Base-by-base conservation (phyloP, 2,113 vertebrate species). In the Passer domesticus region DNA sequence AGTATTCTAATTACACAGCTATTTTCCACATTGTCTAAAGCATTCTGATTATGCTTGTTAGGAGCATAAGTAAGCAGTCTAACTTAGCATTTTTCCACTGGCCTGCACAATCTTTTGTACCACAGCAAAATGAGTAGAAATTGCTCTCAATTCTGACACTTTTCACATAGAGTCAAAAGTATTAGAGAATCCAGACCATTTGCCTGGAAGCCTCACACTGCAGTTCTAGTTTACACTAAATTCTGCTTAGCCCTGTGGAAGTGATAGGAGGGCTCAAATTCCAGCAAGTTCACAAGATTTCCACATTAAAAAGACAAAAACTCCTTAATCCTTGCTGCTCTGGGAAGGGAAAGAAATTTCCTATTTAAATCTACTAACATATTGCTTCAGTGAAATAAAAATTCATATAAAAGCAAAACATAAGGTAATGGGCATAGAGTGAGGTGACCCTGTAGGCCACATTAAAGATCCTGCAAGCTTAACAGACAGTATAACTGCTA, bases 11-110 rank as follows among this genome's bases (percentile, higher is more conserved):
- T 91, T 90, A 72, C 4, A 23, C 68, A 70, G 93, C 76, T 93
- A 72, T 94, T 95, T 90, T 89, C 76, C 4, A 3, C 92, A 97
- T 72, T 88, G 79, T 94, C 83, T 84, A 74, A 77, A 93, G n/a
- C 37, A 59, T 75, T 94, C 52, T 56, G 52, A 92, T 81, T 83
- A 58, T 53, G 63, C 55, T 80, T 47, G 53, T 79, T 62, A 85
- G 0, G 2, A 69, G 67, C 70, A 55, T 23, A 95, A 95, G 47
- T 4, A 85, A 91, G 43, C 53, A 83, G 62, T 74, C 58, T 69
- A 77, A 85, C 72, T 83, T 80, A 70, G 5, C 37, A 58, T 92
- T 95, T 95, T 93, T 94, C 83, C 69, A 70, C n/a, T 94, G 68
- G 75, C 31, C 93, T 90, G 60, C 55, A 89, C 43, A 83, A 88